These are phyloP conservation scores for Gandaritis pyraliata DNA, from an alignment of 2,888 invertebrate genomes.

Conservation along the genomic window DNA sequence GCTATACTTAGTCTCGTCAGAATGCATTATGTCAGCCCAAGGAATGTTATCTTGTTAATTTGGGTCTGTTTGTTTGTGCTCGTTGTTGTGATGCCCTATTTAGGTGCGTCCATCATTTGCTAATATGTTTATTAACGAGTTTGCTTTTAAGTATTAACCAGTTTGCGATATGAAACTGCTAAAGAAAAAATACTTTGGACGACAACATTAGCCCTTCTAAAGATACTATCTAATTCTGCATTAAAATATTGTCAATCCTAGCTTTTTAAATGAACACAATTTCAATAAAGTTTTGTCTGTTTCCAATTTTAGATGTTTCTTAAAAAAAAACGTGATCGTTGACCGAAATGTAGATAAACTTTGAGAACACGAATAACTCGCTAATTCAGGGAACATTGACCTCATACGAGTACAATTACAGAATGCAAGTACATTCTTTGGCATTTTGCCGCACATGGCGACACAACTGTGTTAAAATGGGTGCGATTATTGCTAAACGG, in stretches of 20 bases:
- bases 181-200: background rate
- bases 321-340: slow-evolving; percentile 31
- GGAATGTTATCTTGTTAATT: slow-evolving; percentile 51
- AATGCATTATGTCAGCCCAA: slow-evolving; percentile 16
- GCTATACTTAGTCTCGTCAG: slow-evolving; percentile 4
- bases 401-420: slow-evolving; percentile 39
- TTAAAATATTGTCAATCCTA: too few species aligned
- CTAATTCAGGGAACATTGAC: slow-evolving; percentile 50
- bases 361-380: slow-evolving; percentile 38
- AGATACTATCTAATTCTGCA: too few species aligned
- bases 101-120: slow-evolving; percentile 21
- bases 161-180: background rate
- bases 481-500: slow-evolving; percentile 44
- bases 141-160: background rate
- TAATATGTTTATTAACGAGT: slow-evolving; percentile 30
- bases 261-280: too few species aligned
- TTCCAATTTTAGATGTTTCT: slow-evolving; percentile 1
- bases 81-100: slow-evolving; percentile 45
- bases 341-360: slow-evolving; percentile 34
- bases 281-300: background rate
- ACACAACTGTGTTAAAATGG: slow-evolving; percentile 52
- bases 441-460: slow-evolving; percentile 53
- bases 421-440: slow-evolving; percentile 53
- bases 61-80: slow-evolving; percentile 54
- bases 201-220: too few species aligned